Evolutionary conservation across 2,113 vertebrate genomes (phyloP).

Genomic region (Mirounga angustirostris): DNA sequence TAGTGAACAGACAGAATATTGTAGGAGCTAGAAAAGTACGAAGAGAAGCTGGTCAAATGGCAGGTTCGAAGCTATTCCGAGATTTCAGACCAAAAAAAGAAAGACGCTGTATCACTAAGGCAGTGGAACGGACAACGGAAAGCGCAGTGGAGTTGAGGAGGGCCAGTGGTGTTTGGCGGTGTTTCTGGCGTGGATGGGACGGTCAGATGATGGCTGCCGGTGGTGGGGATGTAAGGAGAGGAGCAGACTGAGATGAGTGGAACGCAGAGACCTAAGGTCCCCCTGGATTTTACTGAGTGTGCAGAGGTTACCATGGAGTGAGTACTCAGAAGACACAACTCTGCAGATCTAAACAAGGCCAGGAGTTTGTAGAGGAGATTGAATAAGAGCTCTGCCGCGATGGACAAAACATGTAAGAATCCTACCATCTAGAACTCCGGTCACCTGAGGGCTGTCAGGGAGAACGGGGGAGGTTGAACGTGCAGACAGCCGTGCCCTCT

Average conservation of each 20-base stretch:
- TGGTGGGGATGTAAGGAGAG: background rate
- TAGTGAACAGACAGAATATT: background rate
- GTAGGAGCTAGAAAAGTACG: background rate
- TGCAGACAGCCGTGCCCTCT: accelerated
- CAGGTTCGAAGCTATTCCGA: background rate
- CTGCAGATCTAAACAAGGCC: background rate
- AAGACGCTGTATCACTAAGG: background rate
- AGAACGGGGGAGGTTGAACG: accelerated
- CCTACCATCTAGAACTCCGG: background rate
- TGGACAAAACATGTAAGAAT: accelerated
- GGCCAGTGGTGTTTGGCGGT: accelerated
- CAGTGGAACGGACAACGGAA: accelerated
- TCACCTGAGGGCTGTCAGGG: accelerated
- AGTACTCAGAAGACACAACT: accelerated
- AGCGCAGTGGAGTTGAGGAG: accelerated
- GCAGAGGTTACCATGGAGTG: background rate
- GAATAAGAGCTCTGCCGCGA: accelerated
- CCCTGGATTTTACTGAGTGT: background rate
- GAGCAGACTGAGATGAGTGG: background rate
- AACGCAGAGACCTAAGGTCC: background rate
- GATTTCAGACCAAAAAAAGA: background rate
- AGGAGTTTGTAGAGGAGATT: background rate
- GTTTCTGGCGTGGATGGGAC: too few relatives aligned
- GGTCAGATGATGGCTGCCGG: accelerated
- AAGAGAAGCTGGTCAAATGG: too few relatives aligned